These are phyloP conservation scores for Paratrypauchen microcephalus DNA, from an alignment of 2,797 vertebrate species.

Conservation along the genomic window DNA sequence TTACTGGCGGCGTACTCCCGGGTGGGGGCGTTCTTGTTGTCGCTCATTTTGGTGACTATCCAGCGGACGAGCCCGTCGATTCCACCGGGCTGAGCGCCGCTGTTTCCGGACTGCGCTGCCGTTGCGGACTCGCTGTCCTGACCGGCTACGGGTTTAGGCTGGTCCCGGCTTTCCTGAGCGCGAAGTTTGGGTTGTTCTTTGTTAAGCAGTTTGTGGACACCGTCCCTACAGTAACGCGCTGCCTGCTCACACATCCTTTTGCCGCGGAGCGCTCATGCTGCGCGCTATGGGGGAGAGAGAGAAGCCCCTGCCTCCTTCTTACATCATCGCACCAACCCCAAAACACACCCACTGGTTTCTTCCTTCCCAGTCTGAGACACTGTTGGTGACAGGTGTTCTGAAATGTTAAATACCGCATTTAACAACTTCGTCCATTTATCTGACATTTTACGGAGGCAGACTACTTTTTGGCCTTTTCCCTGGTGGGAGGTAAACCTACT, in stretches of 20 bases:
- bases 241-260: conserved; percentile 98
- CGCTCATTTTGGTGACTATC: conserved; percentile 96
- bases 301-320: conserved; percentile 62
- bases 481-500: background rate
- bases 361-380: conserved; percentile 2
- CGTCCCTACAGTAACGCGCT: conserved; percentile 95
- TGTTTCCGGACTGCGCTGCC: conserved; percentile 83
- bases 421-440: background rate
- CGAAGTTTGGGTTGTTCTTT: conserved; percentile 89
- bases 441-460: background rate
- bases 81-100: conserved; percentile 85
- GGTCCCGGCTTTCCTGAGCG: conserved; percentile 82
- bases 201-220: conserved; percentile 95
- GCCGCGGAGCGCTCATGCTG: conserved; percentile 85
- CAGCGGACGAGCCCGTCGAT: conserved; percentile 98
- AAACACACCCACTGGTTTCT: conserved; percentile 50
- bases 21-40: conserved; percentile 86
- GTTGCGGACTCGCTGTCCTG: conserved; percentile 81
- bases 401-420: background rate
- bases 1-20: conserved; percentile 81
- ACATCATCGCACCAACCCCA: conserved; percentile 69
- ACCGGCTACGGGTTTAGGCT: conserved; percentile 79
- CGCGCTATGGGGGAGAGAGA: conserved; percentile 77
- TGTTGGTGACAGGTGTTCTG: background rate
- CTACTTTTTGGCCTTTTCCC: background rate